Evolutionary conservation across 2,113 vertebrate genomes (phyloP).

Genomic region (Maylandia zebra): DNA sequence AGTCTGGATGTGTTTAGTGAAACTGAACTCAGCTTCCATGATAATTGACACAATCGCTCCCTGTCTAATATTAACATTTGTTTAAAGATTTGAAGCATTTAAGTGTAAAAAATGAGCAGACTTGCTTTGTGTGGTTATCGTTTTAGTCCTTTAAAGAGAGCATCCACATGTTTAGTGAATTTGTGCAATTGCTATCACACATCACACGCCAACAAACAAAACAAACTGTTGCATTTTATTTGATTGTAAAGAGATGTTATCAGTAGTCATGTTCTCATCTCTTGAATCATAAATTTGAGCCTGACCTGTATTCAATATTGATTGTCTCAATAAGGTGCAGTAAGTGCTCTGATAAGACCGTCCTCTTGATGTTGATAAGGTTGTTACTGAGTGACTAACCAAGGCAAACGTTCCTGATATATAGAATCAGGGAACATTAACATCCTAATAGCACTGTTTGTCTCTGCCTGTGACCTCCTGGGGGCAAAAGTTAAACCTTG

Average conservation of each 20-base stretch:
- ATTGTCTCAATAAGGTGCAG: conserved; percentile 13
- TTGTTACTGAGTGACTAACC: conserved; percentile 52
- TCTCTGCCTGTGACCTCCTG: neutral
- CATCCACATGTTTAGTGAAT: neutral
- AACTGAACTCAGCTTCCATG: neutral
- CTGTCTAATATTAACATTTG: neutral
- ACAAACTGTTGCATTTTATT: neutral
- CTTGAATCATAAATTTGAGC: neutral
- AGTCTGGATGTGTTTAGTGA: neutral
- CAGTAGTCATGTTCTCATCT: neutral
- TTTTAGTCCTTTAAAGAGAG: neutral
- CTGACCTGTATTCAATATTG: conserved; percentile 10
- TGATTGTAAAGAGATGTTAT: neutral
- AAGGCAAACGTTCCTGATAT: neutral
- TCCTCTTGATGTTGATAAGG: conserved; percentile 43
- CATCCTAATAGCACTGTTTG: conserved; percentile 5
- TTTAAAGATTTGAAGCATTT: neutral
- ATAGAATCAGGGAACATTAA: conserved; percentile 5
- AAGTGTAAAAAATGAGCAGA: neutral
- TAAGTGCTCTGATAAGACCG: conserved; percentile 27
- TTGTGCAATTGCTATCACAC: neutral
- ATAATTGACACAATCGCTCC: neutral
- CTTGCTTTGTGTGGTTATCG: neutral
- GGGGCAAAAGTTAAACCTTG: conserved; percentile 8
- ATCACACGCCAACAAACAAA: neutral